phyloP scores from a whole-genome alignment of 2,888 invertebrate genomes.

The Epiblema foenella region DNA sequence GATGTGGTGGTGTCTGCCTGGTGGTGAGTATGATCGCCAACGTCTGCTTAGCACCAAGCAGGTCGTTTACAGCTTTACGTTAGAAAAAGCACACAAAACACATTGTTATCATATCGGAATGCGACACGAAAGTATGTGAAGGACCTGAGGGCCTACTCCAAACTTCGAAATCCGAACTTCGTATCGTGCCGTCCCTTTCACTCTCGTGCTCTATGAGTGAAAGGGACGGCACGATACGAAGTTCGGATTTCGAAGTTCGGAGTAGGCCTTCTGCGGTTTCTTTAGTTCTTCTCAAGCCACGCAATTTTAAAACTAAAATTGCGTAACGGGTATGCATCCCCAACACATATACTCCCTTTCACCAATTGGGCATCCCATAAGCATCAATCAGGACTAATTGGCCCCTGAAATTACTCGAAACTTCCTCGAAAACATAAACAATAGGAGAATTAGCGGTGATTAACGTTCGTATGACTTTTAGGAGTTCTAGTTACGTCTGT shows the following conservation, averaged over 20 bases:
- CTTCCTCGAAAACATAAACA: conserved; percentile 28
- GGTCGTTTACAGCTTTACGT: no score
- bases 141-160: no score
- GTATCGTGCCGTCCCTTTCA: no score
- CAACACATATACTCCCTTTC: neutral
- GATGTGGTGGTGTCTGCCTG: no score
- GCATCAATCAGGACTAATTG: conserved; percentile 27
- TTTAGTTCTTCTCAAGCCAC: neutral
- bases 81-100: neutral
- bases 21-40: no score
- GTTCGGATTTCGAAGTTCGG: no score
- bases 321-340: neutral
- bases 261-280: neutral
- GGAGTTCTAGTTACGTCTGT: conserved; percentile 23
- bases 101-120: no score
- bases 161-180: no score
- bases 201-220: no score
- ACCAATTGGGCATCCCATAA: neutral
- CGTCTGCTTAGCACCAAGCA: no score
- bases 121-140: no score
- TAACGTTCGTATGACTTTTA: conserved; percentile 24
- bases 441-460: conserved; percentile 17
- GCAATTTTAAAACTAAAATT: neutral
- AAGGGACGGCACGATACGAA: no score
- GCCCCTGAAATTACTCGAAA: conserved; percentile 21